Evolutionary conservation across 30 jellyfish, hydroid and myxozoan genomes (phyloP), one percentile per base, ranked within the genome.

Genomic region (Turritopsis dohrnii): DNA sequence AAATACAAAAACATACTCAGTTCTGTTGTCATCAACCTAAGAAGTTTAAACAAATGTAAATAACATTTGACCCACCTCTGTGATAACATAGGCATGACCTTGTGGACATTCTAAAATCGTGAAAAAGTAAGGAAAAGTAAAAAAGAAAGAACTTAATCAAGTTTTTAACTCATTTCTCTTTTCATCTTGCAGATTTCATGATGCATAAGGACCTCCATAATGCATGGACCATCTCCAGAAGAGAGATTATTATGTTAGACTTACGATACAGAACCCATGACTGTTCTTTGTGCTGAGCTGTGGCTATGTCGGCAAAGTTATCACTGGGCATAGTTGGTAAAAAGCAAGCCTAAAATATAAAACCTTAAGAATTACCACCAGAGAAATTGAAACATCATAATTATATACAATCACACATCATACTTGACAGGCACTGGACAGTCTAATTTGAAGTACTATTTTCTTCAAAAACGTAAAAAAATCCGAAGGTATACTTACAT

Each of bases 311-410:
- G 19, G 30, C 28, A 69, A 69, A 69, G 30, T 69, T 69, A 69
- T 69, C 77, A 69, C 77, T 69, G 77, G 77, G 77, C 77, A 69
- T 69, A n/a, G 77, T 69, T 27, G 77, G 77, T 9, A 69, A 21
- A 69, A n/a, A 69, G 30, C 30, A 69, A 7, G 16, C 31, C 77
- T 69, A 69, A 69, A 69, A 69, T n/a, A n/a, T n/a, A n/a, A n/a
- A n/a, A n/a, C n/a, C n/a, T n/a, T n/a, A n/a, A n/a, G n/a, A n/a
- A n/a, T n/a, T n/a, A n/a, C n/a, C n/a, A n/a, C n/a, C n/a, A n/a
- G n/a, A n/a, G n/a, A n/a, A n/a, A n/a, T n/a, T n/a, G n/a, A n/a
- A n/a, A n/a, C n/a, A n/a, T n/a, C n/a, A n/a, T n/a, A n/a, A n/a
- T n/a, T n/a, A n/a, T n/a, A n/a, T n/a, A n/a, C n/a, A n/a, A n/a